phyloP scores from a whole-genome alignment of 30 jellyfish, hydroid and myxozoan genomes.

The Phacellophora camtschatica region DNA sequence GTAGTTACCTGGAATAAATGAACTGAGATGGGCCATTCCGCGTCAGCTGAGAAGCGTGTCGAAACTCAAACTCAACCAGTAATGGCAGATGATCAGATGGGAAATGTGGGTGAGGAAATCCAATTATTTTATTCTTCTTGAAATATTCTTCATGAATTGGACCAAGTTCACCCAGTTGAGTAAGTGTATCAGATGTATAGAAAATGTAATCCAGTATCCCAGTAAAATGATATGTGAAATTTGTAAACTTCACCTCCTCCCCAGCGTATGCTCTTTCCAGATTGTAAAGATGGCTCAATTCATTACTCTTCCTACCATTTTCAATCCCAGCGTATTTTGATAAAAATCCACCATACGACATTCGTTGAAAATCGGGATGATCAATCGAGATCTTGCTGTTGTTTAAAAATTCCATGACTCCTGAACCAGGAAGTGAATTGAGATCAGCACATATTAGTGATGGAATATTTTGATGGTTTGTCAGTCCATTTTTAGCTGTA shows the following conservation, averaged over 20 bases:
- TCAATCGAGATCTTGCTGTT: conserved; percentile 71
- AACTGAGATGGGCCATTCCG: conserved; percentile 44
- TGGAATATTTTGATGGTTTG: conserved; percentile 58
- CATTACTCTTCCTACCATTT: conserved; percentile 65
- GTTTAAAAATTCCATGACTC: conserved; percentile 88
- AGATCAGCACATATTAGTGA: conserved; percentile 86
- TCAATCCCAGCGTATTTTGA: conserved; percentile 76
- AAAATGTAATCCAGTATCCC: conserved; percentile 94
- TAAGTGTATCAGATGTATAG: conserved; percentile 70
- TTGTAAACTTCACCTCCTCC: conserved; percentile 80
- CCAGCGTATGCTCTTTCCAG: conserved; percentile 78
- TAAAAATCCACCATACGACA: conserved; percentile 82
- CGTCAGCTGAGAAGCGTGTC: conserved; percentile 8
- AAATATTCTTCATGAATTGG: conserved; percentile 75
- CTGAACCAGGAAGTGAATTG: conserved; percentile 93
- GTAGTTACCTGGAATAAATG: conserved; percentile 63
- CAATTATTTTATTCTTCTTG: conserved; percentile 81
- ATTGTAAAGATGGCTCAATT: conserved; percentile 76
- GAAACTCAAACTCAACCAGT: conserved; percentile 89
- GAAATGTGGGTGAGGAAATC: conserved; percentile 97
- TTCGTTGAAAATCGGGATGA: conserved; percentile 87
- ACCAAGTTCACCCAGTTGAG: conserved; percentile 91
- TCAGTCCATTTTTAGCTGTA: conserved; percentile 69
- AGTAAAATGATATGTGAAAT: conserved; percentile 85
- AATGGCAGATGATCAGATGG: conserved; percentile 92